Conservation (phyloP, 2,888 invertebrate species). For the Phortica magna region DNA sequence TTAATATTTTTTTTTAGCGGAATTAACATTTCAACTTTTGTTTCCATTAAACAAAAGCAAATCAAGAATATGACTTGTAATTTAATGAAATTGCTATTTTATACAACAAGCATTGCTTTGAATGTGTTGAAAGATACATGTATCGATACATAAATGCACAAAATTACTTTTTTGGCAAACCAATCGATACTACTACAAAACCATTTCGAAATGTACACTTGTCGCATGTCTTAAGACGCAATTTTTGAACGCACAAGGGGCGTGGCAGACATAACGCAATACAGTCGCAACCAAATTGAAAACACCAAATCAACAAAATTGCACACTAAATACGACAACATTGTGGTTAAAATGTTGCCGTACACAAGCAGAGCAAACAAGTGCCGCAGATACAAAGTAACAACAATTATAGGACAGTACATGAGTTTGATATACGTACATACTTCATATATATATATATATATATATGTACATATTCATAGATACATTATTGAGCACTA, state of each 20-base stretch:
- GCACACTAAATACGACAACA: slow-evolving; percentile 69
- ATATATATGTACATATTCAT: slow-evolving; percentile 21
- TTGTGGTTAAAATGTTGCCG: slow-evolving; percentile 68
- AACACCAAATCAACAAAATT: slow-evolving; percentile 53
- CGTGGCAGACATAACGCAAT: slow-evolving; percentile 41
- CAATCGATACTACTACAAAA: no score
- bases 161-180: no score
- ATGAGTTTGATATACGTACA: slow-evolving; percentile 56
- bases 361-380: slow-evolving; percentile 51
- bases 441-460: no score
- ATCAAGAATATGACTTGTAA: background rate
- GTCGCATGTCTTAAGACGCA: slow-evolving; percentile 14
- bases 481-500: slow-evolving; percentile 51
- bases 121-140: no score
- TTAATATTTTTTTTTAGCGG: background rate
- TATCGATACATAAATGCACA: no score
- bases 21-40: background rate
- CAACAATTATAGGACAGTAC: slow-evolving; percentile 38
- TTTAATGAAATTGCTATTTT: no score
- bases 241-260: slow-evolving; percentile 2
- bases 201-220: no score
- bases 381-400: slow-evolving; percentile 42
- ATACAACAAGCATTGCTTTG: no score
- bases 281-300: slow-evolving; percentile 15
- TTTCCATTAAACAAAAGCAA: background rate